Evolutionary conservation across 2,888 invertebrate species (phyloP), one percentile per base, ranked within the genome.

Genomic region (Dyspetes luteomarginatus): DNA sequence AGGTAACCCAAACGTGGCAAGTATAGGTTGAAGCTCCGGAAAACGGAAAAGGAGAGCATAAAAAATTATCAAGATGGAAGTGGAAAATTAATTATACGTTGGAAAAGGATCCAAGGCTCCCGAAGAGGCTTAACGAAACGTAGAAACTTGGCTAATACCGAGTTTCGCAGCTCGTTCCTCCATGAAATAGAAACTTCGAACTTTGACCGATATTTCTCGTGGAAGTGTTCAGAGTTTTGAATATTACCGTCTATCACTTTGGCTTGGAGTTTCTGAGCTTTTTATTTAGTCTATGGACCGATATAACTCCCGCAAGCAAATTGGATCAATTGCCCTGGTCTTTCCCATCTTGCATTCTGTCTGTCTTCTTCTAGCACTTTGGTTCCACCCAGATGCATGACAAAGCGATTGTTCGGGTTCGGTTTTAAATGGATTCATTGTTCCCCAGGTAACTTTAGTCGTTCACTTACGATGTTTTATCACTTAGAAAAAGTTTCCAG

Each of bases 381-480:
- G 62, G 41, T 56, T 36, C 48, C 43, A 41, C 15, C 60, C 41
- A 65, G 43, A n/a, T 15, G 41, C 36, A 52, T 48, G 41, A 24
- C 5, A 15, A 52, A 17, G 45, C 24, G 43, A 45, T 67, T 67
- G 67, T 68, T 62, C 78, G 36, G 68, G 62, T 62, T 73, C 52
- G 73, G 60, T 68, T 62, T 43, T 4, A 55, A 60, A 45, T 50
- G 52, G 55, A 73, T 73, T 68, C 60, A 55, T 55, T 43, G 67
- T 60, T 60, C 24, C 17, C 30, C 22, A 43, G 56, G 24, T 58
- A 52, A 45, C 60, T 72, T 52, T 17, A 45, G 60, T 48, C 12
- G 17, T 43, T 67, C 55, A 2, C 9, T 55, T 30, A 30, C 45
- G 17, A 55, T 62, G 45, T 68, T 45, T 62, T 62, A 73, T 43